Evolutionary conservation across 2,113 vertebrate genomes (phyloP), one percentile per base, ranked within the genome.

Genomic region (Heterotis niloticus): DNA sequence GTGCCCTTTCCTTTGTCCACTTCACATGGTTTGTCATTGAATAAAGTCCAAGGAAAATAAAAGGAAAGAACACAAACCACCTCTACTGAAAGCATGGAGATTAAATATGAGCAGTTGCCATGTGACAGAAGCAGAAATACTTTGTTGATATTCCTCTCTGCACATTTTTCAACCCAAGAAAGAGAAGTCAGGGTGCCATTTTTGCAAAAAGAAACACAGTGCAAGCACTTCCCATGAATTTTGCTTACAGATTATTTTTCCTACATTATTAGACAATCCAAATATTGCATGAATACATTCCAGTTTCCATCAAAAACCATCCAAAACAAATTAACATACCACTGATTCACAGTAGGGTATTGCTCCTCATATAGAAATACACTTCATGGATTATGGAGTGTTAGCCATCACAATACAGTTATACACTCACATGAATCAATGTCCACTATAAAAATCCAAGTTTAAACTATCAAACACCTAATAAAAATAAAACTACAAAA

Each of bases 121-220:
- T 72, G 11, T 73, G 68, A 71, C 77, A 69, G 60, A 26, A 78
- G 57, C 57, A 44, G 23, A 10, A 16, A 29, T 29, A 23, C 60
- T 44, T 51, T 76, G 73, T 69, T 54, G 54, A n/a, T n/a, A n/a
- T n/a, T n/a, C n/a, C n/a, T n/a, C n/a, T n/a, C 65, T 78, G 65
- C 76, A 69, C 65, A 78, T 78, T 78, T 52, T 5, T 52, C 34
- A 56, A 54, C 54, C 54, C 20, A 12, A 56, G 59, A 44, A 29
- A 17, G 64, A 78, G 16, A 54, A 23, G 5, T 23, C 5, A 24
- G 16, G 64, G 20, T 20, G 12, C 10, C 10, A 64, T 64, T 18
- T 64, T 64, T 64, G 20, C 64, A 64, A 64, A 18, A 64, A 64
- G 23, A 20, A 64, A 64, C 2, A 44, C 7, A 7, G 28, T 26